These are phyloP conservation scores for Cygnus atratus DNA, from an alignment of 2,113 vertebrate species.

Conservation along the genomic window DNA sequence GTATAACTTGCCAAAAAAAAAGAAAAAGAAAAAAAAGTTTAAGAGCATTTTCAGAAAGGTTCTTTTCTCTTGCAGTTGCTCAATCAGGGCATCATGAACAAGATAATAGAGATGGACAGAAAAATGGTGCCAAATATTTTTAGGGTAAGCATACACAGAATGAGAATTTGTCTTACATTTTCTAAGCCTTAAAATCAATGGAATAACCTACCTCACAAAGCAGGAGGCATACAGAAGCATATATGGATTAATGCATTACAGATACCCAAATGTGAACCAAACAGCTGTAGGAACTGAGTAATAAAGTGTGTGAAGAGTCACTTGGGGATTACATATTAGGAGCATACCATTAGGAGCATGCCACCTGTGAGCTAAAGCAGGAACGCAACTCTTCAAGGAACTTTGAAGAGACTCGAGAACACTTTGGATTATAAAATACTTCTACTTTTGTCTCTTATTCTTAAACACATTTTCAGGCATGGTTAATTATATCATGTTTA, in stretches of 20 bases:
- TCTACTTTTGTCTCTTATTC: background rate
- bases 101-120: background rate
- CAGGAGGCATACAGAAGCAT: background rate
- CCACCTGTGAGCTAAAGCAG: background rate
- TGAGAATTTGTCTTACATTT: background rate
- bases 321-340: background rate
- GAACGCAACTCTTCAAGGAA: background rate
- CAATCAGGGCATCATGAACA: background rate
- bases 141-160: background rate
- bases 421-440: conserved; percentile 8
- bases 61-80: background rate
- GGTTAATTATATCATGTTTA: conserved; percentile 41
- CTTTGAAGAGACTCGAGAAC: background rate
- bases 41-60: background rate
- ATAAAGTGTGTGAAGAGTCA: background rate
- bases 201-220: background rate
- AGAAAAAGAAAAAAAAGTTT: background rate
- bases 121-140: background rate
- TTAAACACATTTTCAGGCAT: background rate
- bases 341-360: background rate
- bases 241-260: background rate
- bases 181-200: background rate
- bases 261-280: background rate
- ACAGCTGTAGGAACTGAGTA: background rate
- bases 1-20: background rate